These are phyloP conservation scores for Loripinus fragilis DNA, from an alignment of 2,888 invertebrate species.

Conservation along the genomic window DNA sequence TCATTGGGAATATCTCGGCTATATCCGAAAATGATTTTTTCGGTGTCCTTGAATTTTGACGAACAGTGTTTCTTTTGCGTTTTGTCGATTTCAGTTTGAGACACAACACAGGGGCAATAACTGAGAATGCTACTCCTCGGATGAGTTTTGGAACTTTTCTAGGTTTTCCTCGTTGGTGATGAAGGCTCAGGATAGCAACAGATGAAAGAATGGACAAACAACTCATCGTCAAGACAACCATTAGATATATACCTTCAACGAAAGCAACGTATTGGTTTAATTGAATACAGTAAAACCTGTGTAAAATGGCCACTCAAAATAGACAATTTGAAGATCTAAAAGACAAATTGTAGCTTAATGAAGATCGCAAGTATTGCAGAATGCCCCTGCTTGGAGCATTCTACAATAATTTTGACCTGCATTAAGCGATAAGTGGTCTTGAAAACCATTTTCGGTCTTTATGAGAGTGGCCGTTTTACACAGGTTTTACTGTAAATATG, in stretches of 20 bases:
- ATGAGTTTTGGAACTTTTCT: slow-evolving; percentile 72
- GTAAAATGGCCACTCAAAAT: too few relatives aligned
- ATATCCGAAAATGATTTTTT: slow-evolving; percentile 30
- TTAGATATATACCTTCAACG: slow-evolving; percentile 79
- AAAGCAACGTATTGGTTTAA: too few relatives aligned
- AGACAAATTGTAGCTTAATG: too few relatives aligned
- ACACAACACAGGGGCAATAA: slow-evolving; percentile 63
- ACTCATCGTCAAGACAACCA: slow-evolving; percentile 79
- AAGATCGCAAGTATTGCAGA: too few relatives aligned
- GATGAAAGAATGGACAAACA: slow-evolving; percentile 80
- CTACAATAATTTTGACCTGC: too few relatives aligned
- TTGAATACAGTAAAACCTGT: too few relatives aligned
- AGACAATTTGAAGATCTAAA: too few relatives aligned
- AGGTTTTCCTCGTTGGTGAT: slow-evolving; percentile 76
- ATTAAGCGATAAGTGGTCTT: too few relatives aligned
- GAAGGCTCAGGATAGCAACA: slow-evolving; percentile 78
- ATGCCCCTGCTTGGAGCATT: too few relatives aligned
- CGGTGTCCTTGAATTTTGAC: slow-evolving; percentile 38
- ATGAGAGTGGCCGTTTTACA: too few relatives aligned
- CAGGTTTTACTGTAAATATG: too few relatives aligned
- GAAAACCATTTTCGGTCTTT: too few relatives aligned
- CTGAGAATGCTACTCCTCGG: slow-evolving; percentile 65
- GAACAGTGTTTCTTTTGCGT: slow-evolving; percentile 25
- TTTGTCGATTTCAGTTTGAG: slow-evolving; percentile 49
- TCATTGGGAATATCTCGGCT: slow-evolving; percentile 37